Conservation (phyloP, 2,113 vertebrate species). For the Podarcis raffonei region DNA sequence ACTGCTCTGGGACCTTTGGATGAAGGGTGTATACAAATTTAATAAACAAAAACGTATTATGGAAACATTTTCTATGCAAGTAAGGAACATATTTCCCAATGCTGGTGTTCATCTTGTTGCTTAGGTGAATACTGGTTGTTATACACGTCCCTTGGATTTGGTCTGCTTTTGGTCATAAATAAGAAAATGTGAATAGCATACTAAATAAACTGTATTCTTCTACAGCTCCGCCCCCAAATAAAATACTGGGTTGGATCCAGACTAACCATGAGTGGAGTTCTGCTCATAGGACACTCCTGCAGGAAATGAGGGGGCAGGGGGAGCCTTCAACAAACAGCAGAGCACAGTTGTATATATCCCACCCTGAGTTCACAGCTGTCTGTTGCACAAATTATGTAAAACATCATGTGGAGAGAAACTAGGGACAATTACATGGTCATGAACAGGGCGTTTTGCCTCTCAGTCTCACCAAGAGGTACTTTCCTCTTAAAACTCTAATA, state of each 20-base stretch:
- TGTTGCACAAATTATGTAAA: not conserved
- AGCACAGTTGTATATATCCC: not conserved
- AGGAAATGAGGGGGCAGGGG: no score
- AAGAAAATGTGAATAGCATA: not conserved
- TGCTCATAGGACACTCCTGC: no score
- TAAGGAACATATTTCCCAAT: not conserved
- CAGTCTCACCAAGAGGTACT: not conserved
- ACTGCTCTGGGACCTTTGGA: no score
- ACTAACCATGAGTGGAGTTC: not conserved
- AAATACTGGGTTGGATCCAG: not conserved
- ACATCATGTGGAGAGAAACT: not conserved
- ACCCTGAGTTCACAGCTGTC: not conserved
- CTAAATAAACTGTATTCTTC: not conserved
- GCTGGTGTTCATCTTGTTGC: not conserved
- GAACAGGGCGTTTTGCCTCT: not conserved
- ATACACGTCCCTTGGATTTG: not conserved
- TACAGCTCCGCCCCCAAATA: no score
- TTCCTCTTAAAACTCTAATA: not conserved
- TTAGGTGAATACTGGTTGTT: not conserved
- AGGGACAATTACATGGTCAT: not conserved
- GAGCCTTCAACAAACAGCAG: no score
- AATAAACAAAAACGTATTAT: not conserved
- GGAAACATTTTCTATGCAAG: not conserved
- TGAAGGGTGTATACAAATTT: no score
- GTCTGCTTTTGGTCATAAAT: not conserved